Base-by-base conservation (phyloP, 2,888 invertebrate species). In the Amitus sp. region DNA sequence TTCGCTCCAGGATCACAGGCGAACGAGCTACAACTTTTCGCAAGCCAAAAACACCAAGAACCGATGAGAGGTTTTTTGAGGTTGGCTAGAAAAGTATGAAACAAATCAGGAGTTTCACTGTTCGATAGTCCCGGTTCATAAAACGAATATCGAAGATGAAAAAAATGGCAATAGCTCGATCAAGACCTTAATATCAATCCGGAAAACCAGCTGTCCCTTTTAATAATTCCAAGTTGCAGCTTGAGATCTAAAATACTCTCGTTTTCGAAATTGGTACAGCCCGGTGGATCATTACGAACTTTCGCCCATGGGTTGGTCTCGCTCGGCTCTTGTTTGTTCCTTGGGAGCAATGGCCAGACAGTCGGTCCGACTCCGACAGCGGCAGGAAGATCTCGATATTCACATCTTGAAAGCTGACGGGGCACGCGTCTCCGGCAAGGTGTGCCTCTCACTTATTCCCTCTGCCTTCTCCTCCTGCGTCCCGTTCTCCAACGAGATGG, bases 351-450 rank as follows among this genome's bases (percentile, higher is more conserved):
- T 68, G 72, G 69, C 72, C 70, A 66, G 57, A 58, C 66, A 60
- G 52, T 53, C 53, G 52, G 54, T 60, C 47, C 52, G 61, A 45
- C n/a, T n/a, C n/a, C n/a, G n/a, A n/a, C n/a, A n/a, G 30, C 48
- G 53, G 57, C 50, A 65, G 67, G 56, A 67, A 70, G 75, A 75
- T 74, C 71, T 69, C 65, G 71, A 72, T 73, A 70, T 71, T 71
- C 71, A 57, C 74, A 75, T 75, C 74, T 73, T 71, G 71, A 71
- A 74, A 74, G 71, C 70, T 71, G 74, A 66, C 68, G 73, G n/a
- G n/a, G 75, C 75, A 76, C 76, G 77, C 73, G 77, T 75, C 73
- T 71, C 67, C 53, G 50, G 64, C 64, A 67, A 70, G 71, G 75
- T 75, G 76, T 73, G 76, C 72, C 71, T 73, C 72, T 72, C 67